Conservation (phyloP, 2,797 vertebrate genomes). For the Eospalax fontanierii region DNA sequence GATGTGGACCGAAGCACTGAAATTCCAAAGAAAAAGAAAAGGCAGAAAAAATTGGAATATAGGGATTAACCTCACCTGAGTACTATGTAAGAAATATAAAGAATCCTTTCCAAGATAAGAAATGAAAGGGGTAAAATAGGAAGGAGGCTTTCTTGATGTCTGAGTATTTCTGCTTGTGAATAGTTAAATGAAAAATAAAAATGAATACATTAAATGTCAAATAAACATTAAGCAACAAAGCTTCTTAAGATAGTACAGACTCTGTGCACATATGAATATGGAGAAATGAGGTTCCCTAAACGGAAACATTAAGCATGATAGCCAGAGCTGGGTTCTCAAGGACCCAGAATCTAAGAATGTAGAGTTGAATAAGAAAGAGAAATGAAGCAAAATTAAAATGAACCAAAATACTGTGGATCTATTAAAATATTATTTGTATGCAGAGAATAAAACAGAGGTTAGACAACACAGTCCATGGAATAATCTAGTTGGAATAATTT, state of each 20-base stretch:
- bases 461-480: neutral
- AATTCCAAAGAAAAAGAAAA: neutral
- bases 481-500: neutral
- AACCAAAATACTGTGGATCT: neutral
- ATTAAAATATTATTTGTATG: neutral
- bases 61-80: neutral
- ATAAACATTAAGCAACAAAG: neutral
- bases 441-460: neutral
- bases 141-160: neutral
- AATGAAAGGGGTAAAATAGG: neutral
- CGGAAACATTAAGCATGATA: neutral
- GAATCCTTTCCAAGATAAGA: neutral
- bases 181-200: neutral
- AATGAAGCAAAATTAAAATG: neutral
- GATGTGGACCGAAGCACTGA: neutral
- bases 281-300: slow-evolving; percentile 4
- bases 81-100: neutral
- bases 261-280: slow-evolving; percentile 6
- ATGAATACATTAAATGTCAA: neutral
- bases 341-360: neutral
- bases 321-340: neutral
- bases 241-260: neutral
- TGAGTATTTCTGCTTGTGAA: neutral
- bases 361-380: slow-evolving; percentile 6
- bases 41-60: neutral